Evolutionary conservation across 1,140 invertebrate genomes (phyloP), one percentile per base, ranked within the genome.

Genomic region (Drosophila subobscura): DNA sequence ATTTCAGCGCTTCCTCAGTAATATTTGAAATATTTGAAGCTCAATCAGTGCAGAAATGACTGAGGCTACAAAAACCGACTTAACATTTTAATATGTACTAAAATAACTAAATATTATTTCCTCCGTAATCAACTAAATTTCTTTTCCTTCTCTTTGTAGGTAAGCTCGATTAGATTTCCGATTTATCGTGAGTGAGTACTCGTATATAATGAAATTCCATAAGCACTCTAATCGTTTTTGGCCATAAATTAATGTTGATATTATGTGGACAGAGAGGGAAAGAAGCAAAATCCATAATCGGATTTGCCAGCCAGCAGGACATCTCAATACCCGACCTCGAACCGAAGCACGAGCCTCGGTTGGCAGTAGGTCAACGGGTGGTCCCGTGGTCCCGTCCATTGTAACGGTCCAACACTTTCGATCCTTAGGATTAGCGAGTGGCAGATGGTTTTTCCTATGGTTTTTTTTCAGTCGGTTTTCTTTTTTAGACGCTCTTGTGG

Each of bases 201-300:
- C 16, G 16, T 71, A 70, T 51, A 67, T 7, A 29, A 4, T 7
- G 12, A 7, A 68, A 41, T 67, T 25, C 27, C 23, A 20, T 45
- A 41, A 14, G 51, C 45, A 49, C 44, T 78, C 70, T 86, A 88
- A 86, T 88, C 83, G 83, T 46, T 83, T 78, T 10, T 40, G 12
- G 83, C 84, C 83, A 89, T 88, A 88, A 88, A 77, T 88, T 88
- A 88, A 63, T 66, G 67, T 56, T 68, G 74, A 70, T 89, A 76
- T 73, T 86, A 50, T 54, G 72, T 51, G 65, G 29, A 33, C 47
- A 72, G 55, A 7, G 46, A 50, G 72, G 76, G 72, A 56, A 58
- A 37, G 61, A 55, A 59, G 20, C 40, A 83, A 74, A 77, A 54
- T 83, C 83, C 52, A 72, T 88, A 88, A 88, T 88, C 83, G 83